These are phyloP conservation scores for Gila robusta DNA, from an alignment of 2,797 vertebrate species.

Conservation along the genomic window DNA sequence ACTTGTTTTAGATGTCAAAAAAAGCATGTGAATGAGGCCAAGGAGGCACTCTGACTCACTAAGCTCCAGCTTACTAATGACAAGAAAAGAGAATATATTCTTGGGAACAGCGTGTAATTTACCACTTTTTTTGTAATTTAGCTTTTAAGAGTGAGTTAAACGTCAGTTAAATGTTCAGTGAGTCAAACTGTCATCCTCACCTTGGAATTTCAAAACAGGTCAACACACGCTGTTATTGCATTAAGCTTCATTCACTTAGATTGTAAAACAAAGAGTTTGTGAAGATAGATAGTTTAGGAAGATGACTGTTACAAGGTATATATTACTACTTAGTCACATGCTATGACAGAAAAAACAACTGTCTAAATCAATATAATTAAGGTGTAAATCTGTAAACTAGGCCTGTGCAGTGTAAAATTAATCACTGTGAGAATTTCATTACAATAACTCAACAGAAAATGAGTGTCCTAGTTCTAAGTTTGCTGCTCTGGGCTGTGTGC, in stretches of 20 bases:
- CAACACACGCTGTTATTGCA: slow-evolving; percentile 13
- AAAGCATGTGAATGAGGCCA: slow-evolving; percentile 4
- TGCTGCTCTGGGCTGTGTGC: slow-evolving; percentile 72
- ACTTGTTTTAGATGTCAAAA: slow-evolving; percentile 31
- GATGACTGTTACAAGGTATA: neutral
- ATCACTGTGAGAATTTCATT: neutral
- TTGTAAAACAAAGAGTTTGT: neutral
- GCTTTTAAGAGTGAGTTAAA: slow-evolving; percentile 23
- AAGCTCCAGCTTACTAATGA: neutral
- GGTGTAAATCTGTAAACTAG: neutral
- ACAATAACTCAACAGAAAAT: neutral
- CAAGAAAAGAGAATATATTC: neutral
- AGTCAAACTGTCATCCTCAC: slow-evolving; percentile 20
- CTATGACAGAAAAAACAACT: slow-evolving; percentile 5
- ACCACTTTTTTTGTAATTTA: neutral
- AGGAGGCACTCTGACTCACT: slow-evolving; percentile 21
- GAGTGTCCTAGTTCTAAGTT: neutral
- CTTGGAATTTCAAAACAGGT: slow-evolving; percentile 38
- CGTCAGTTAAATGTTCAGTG: slow-evolving; percentile 15
- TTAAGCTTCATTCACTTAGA: neutral
- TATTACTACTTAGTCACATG: neutral
- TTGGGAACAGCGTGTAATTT: slow-evolving; percentile 14
- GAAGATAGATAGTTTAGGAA: neutral
- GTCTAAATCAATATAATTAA: neutral
- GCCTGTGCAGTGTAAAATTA: neutral